phyloP scores from a whole-genome alignment of 2,113 vertebrate species.

The Channa maculata region DNA sequence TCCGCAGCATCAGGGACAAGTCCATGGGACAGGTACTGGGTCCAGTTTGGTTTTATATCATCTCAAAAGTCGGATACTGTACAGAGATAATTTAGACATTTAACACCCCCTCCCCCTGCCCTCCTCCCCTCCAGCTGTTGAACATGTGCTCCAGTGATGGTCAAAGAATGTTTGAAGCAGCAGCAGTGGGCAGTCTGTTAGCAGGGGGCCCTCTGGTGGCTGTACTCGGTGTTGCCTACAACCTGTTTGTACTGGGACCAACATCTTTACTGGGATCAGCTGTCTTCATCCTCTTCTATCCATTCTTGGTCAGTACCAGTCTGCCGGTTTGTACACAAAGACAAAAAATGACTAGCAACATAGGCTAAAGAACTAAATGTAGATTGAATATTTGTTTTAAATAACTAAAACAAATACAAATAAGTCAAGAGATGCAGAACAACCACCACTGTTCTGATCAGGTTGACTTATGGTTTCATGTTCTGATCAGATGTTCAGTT shows the following conservation, averaged over 20 bases:
- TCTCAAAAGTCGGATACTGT: too few species aligned
- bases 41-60: too few species aligned
- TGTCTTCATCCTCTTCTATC: constrained; percentile 94
- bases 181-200: constrained; percentile 91
- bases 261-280: constrained; percentile 93
- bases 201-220: constrained; percentile 92
- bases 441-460: not conserved
- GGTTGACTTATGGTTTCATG: not conserved
- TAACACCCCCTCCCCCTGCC: too few species aligned
- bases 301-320: constrained; percentile 88
- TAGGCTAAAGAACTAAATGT: too few species aligned
- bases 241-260: constrained; percentile 90
- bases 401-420: too few species aligned
- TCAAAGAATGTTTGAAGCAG: constrained; percentile 94
- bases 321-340: too few species aligned
- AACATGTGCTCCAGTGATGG: constrained; percentile 93
- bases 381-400: too few species aligned
- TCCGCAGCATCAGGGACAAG: constrained; percentile 92
- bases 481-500: constrained; percentile 91
- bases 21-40: constrained; percentile 89
- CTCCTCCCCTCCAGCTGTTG: constrained; percentile 82
- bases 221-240: constrained; percentile 91
- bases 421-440: too few species aligned
- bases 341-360: too few species aligned
- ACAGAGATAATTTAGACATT: too few species aligned